Conservation (phyloP, 2,797 vertebrate genomes). For the Danio jaintianensis region DNA sequence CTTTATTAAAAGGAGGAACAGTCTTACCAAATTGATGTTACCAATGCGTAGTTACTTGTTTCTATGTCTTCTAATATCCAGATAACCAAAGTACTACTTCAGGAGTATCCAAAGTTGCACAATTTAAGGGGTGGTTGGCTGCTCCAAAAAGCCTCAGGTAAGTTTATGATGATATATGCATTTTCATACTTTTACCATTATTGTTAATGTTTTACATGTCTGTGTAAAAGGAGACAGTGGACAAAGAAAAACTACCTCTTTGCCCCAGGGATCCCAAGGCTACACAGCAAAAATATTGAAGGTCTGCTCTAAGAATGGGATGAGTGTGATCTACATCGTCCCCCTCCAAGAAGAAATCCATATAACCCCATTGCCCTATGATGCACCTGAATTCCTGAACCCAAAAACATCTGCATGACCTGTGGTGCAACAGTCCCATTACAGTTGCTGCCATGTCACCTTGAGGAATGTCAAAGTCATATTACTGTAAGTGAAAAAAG, state of each 20-base stretch:
- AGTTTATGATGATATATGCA: too few relatives aligned
- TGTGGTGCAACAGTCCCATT: too few relatives aligned
- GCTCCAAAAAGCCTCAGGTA: too few relatives aligned
- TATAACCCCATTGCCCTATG: conserved; percentile 30
- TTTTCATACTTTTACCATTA: too few relatives aligned
- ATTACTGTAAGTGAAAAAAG: too few relatives aligned
- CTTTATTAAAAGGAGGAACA: not conserved
- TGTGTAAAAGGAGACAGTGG: conserved; percentile 46
- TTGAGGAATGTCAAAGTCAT: too few relatives aligned
- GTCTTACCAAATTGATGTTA: not conserved
- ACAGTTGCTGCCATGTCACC: too few relatives aligned
- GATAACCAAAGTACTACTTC: not conserved
- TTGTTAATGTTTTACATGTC: too few relatives aligned
- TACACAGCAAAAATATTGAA: conserved; percentile 35
- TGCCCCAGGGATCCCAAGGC: conserved; percentile 24
- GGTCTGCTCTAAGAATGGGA: conserved; percentile 31
- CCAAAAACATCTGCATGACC: conserved; percentile 42
- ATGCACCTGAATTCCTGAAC: conserved; percentile 35
- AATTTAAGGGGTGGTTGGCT: not conserved
- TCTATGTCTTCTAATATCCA: not conserved
- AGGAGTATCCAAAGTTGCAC: not conserved
- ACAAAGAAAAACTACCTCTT: conserved; percentile 37
- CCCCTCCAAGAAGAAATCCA: conserved; percentile 39
- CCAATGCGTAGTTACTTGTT: not conserved
- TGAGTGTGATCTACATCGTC: conserved; percentile 30